phyloP scores from a whole-genome alignment of 2,797 vertebrate genomes.

The Chromobotia macracanthus region DNA sequence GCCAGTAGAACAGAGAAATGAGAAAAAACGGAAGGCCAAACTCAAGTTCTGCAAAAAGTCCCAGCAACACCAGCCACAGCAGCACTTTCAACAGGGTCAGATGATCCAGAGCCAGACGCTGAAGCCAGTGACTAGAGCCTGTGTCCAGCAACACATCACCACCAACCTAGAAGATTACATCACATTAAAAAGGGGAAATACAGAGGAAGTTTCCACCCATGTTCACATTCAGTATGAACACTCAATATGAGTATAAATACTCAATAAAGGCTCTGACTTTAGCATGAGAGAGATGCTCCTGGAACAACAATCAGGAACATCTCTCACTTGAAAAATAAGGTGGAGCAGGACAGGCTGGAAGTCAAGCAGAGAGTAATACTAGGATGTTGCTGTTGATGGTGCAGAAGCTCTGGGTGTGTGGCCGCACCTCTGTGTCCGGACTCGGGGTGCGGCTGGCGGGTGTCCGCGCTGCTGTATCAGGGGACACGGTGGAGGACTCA shows the following conservation, averaged over 20 bases:
- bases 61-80: constrained; percentile 90
- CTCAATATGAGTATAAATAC: too few relatives aligned
- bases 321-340: too few relatives aligned
- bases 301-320: too few relatives aligned
- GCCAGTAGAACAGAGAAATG: constrained; percentile 93
- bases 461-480: neutral
- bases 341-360: neutral
- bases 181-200: neutral
- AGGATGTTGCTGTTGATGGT: too few relatives aligned
- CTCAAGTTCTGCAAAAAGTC: constrained; percentile 88
- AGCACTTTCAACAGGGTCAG: constrained; percentile 83
- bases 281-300: too few relatives aligned
- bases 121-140: constrained; percentile 70
- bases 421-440: neutral
- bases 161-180: constrained; percentile 54
- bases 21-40: constrained; percentile 90
- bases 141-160: constrained; percentile 73
- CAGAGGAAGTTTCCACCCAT: neutral
- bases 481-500: neutral
- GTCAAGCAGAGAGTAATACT: too few relatives aligned
- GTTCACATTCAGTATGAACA: too few relatives aligned
- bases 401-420: too few relatives aligned
- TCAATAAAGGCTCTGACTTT: too few relatives aligned
- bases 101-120: constrained; percentile 68
- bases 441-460: neutral